Evolutionary conservation across 2,888 invertebrate species (phyloP), one percentile per base, ranked within the genome.

Genomic region (Trachelus iudaicus): DNA sequence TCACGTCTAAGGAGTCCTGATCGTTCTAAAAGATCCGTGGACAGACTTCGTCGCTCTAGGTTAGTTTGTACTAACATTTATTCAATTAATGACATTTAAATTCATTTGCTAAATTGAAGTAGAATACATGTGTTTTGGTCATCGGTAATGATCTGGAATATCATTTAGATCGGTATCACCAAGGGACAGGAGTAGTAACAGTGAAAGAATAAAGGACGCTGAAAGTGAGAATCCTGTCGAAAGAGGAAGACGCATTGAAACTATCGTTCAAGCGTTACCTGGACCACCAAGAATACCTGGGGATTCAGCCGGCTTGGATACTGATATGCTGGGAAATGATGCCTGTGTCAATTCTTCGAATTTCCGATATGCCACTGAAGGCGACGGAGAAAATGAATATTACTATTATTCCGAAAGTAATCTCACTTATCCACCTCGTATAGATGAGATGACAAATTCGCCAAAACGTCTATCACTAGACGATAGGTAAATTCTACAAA

Each of bases 381-480:
- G 80, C 71, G 87, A 87, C 75, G 75, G 80, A 33, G 85, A 81
- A 34, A 86, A 83, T 34, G 90, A 90, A 34, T 91, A 90, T 78
- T 81, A 83, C 69, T 91, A 90, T 82, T 91, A 90, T 79, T 84
- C 89, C 1, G 87, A 89, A 56, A 89, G 88, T 75, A 91, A 91
- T 83, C 83, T 91, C 15, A 91, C 91, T 11, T 91, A 91, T 82
- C 91, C 91, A 30, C 90, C 89, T 69, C 88, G 91, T 6, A 87
- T 90, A 15, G 90, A 91, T 31, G 90, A 90, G 75, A 75, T 86
- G 4, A 82, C 88, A 12, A 86, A 85, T 69, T 94, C 94, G 1
- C 94, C 94, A 0, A 94, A 93, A 87, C 90, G 94, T 77, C 89
- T 94, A 23, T 93, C 94, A 0, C 90, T 94, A 12, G 94, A 94